Evolutionary conservation across 1,140 invertebrate species (phyloP).

Genomic region (Lasioglossum albipes): DNA sequence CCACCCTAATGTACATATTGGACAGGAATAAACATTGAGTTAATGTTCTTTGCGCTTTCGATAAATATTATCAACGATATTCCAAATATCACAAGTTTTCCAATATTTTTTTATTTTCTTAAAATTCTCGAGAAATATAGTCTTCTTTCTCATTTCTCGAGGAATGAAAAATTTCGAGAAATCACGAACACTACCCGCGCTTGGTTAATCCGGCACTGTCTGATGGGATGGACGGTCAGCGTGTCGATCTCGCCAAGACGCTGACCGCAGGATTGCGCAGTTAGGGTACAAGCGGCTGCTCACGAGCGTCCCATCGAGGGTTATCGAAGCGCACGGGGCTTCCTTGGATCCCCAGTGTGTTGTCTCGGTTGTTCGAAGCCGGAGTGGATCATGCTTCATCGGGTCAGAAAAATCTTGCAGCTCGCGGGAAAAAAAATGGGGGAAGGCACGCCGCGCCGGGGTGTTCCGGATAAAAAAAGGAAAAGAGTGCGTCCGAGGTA

Average conservation of each 20-base stretch:
- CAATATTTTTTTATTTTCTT: too few species aligned
- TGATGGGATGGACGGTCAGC: neutral
- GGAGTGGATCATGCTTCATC: constrained; percentile 62
- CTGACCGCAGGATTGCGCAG: too few species aligned
- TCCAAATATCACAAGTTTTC: too few species aligned
- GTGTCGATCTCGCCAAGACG: neutral
- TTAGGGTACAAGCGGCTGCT: neutral
- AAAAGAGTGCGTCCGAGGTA: neutral
- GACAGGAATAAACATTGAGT: too few species aligned
- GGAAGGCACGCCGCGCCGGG: neutral
- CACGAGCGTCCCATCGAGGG: neutral
- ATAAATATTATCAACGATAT: too few species aligned
- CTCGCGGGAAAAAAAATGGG: neutral
- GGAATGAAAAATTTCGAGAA: too few species aligned
- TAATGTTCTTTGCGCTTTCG: too few species aligned
- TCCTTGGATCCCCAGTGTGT: neutral
- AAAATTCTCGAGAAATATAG: too few species aligned
- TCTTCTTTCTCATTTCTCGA: too few species aligned
- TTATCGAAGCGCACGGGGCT: neutral
- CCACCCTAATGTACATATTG: too few species aligned
- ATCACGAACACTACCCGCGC: too few species aligned
- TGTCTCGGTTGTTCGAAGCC: neutral
- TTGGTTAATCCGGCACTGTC: too few species aligned
- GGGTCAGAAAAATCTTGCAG: constrained; percentile 62
- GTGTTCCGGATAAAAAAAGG: neutral